Conservation (phyloP, 2,888 invertebrate genomes). For the Harpalus rufipes region DNA sequence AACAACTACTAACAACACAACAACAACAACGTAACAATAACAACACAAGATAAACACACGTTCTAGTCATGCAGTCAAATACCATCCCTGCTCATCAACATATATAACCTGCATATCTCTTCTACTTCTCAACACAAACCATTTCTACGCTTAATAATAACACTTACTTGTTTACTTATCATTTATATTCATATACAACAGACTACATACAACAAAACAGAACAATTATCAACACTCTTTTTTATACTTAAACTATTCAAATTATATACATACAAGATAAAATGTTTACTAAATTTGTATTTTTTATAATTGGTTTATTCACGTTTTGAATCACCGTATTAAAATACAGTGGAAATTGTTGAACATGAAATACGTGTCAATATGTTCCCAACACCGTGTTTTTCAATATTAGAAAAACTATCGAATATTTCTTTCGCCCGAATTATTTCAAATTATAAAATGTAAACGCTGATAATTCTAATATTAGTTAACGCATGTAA, state of each 20-base stretch:
- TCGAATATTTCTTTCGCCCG: conserved; percentile 38
- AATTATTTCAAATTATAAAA: conserved; percentile 20
- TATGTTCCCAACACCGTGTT: conserved; percentile 38
- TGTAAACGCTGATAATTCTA: conserved; percentile 9
- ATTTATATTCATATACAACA: conserved; percentile 13
- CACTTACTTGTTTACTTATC: conserved; percentile 12
- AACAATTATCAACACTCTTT: conserved; percentile 34
- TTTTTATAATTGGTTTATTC: conserved; percentile 12
- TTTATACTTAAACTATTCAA: conserved; percentile 25
- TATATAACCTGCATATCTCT: conserved; percentile 19
- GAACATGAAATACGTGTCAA: conserved; percentile 51
- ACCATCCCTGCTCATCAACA: neutral
- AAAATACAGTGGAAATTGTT: conserved; percentile 50
- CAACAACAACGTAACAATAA: conserved; percentile 30
- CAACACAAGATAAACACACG: conserved; percentile 35
- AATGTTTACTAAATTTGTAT: conserved; percentile 14
- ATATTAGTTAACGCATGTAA: conserved; percentile 19
- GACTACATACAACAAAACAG: neutral
- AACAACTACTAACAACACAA: conserved; percentile 66
- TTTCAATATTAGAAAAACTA: conserved; percentile 31
- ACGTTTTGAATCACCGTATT: conserved; percentile 53
- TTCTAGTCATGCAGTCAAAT: conserved; percentile 63
- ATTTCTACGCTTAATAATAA: conserved; percentile 1
- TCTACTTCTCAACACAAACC: conserved; percentile 19
- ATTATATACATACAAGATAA: conserved; percentile 15